Evolutionary conservation across 2,113 vertebrate species (phyloP).

Genomic region (Lates calcarifer): DNA sequence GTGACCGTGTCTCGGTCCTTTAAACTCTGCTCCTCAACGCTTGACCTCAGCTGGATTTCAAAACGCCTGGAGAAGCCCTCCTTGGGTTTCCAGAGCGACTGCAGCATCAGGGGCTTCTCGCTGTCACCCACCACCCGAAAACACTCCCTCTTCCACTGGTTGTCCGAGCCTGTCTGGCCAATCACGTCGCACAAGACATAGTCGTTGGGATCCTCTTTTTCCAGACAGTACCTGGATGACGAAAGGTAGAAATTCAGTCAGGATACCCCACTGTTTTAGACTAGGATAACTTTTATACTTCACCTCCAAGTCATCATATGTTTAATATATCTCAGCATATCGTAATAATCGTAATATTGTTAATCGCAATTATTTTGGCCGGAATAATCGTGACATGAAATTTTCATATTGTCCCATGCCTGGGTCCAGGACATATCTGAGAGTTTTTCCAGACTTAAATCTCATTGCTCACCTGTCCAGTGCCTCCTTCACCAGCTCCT

Average conservation of each 20-base stretch:
- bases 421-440: no score
- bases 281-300: neutral
- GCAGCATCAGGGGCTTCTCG: slow-evolving; percentile 85
- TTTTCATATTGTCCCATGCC: no score
- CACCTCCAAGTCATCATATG: neutral
- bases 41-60: slow-evolving; percentile 81
- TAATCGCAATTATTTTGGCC: no score
- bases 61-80: slow-evolving; percentile 86
- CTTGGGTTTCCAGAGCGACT: slow-evolving; percentile 88
- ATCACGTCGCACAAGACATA: slow-evolving; percentile 87
- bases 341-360: no score
- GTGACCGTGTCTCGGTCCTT: slow-evolving; percentile 81
- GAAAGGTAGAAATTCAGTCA: neutral
- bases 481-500: slow-evolving; percentile 86
- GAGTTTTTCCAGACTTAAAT: no score
- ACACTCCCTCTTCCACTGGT: slow-evolving; percentile 85
- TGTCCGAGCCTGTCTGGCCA: slow-evolving; percentile 73
- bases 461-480: slow-evolving; percentile 80
- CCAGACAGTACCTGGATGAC: slow-evolving; percentile 83
- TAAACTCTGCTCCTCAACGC: slow-evolving; percentile 74
- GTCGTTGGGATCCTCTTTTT: slow-evolving; percentile 76
- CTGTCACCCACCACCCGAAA: slow-evolving; percentile 82
- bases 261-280: neutral
- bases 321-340: neutral
- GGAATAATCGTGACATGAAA: no score